Evolutionary conservation across 2,888 invertebrate species (phyloP), one percentile per base, ranked within the genome.

Genomic region (Perizoma affinitatum): DNA sequence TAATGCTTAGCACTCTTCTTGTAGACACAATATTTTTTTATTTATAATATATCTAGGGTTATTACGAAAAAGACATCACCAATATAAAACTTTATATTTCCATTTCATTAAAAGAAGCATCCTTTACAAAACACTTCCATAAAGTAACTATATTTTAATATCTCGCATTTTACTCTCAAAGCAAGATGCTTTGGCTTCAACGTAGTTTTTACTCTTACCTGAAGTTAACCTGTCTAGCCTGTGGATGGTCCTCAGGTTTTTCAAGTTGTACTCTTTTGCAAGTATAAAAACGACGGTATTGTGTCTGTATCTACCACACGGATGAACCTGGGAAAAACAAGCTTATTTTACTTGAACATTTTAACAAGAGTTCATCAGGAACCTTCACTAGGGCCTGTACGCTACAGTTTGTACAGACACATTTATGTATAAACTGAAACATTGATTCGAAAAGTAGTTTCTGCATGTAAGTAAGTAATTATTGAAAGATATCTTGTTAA

Each of bases 211-310:
- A 73, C 97, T 88, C 54, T 82, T 88, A 73, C 97, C 97, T 79
- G 99, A 99, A 44, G 99, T 99, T 81, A 99, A 94, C 80, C 99
- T 95, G 93, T 99, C 99, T 81, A 99, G 93, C 79, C 99, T 95
- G 93, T 99, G 98, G 76, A 98, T 97, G 71, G 98, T 98, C 83
- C 98, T 94, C 70, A 99, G 93, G 83, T 98, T 98, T 87, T 97
- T 97, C 90, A 98, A 93, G 89, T 97, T 97, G 88, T 98, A 96
- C 88, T 99, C 98, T 90, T 98, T 98, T 73, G 98, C 98, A 78
- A 99, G 94, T 78, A 99, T 98, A 86, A 98, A 98, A 58, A 98
- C 96, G 68, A 99, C 97, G 6, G 98, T 98, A 91, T 99, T 99
- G 93, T 98, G 98, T 55, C 98, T 95, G 91, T 99, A 99, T 79